Percentiles rank a stretch among this genome's conserved stretches.
These are phyloP conservation scores for Columbina picui DNA, from an alignment of 2,113 vertebrate species.

Conservation along the genomic window DNA sequence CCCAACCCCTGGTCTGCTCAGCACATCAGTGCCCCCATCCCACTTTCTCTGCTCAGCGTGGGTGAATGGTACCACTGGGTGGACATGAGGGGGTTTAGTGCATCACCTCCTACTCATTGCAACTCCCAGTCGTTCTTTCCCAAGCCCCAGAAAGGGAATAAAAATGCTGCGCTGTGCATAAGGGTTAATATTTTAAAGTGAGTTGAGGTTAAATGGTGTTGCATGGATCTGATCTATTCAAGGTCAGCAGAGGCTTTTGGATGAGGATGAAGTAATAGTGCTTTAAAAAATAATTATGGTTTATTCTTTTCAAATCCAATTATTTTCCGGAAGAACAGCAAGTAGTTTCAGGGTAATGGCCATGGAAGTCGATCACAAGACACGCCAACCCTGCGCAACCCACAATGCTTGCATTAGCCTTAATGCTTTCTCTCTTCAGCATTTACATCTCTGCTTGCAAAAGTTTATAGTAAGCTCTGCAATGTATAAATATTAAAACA, in stretches of 20 bases:
- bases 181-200: not conserved
- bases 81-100: not conserved
- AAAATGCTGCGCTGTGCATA: not conserved
- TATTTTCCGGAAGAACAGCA: not conserved
- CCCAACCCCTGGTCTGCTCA: not conserved
- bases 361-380: not conserved
- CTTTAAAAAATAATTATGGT: not conserved
- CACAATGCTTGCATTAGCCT: not conserved
- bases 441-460: not conserved
- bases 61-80: no score
- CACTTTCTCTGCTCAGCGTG: not conserved
- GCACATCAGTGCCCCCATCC: rapidly evolving
- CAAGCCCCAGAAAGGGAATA: not conserved
- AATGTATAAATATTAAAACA: not conserved
- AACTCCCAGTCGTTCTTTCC: not conserved
- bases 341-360: not conserved
- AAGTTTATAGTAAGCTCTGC: not conserved
- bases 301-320: not conserved
- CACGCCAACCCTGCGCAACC: not conserved
- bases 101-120: not conserved
- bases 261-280: not conserved
- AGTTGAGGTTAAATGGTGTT: not conserved
- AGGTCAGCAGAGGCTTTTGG: conserved; percentile 17
- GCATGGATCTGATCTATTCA: not conserved
- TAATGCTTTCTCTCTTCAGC: not conserved